Conservation (phyloP, 2,113 vertebrate species). For the Campylomormyrus tamandua region DNA sequence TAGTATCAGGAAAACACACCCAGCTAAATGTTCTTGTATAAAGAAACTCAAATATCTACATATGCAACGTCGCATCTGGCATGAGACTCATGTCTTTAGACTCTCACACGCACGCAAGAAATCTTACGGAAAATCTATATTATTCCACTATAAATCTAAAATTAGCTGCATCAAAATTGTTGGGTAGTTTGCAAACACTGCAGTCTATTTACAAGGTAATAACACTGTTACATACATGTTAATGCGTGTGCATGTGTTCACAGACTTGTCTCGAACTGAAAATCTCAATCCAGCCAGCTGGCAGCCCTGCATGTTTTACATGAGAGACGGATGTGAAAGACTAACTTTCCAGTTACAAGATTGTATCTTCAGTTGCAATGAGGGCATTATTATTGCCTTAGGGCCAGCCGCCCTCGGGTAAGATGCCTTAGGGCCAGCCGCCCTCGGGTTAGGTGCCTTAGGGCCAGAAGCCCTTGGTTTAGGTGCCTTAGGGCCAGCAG, state of each 20-base stretch:
- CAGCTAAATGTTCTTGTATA: not conserved
- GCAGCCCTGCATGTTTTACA: too few species aligned
- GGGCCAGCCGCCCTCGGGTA: not conserved
- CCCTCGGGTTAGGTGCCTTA: not conserved
- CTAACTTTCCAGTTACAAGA: not conserved
- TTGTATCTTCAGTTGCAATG: not conserved
- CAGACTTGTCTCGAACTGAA: too few species aligned
- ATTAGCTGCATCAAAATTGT: too few species aligned
- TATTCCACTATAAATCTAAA: too few species aligned
- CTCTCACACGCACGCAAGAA: not conserved
- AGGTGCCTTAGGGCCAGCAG: too few species aligned
- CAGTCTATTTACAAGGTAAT: too few species aligned
- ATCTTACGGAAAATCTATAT: too few species aligned
- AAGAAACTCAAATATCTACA: not conserved
- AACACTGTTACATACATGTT: too few species aligned
- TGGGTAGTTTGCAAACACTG: too few species aligned
- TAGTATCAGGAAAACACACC: not conserved
- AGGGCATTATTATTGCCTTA: too few species aligned
- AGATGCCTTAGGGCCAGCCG: too few species aligned
- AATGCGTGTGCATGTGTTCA: not conserved
- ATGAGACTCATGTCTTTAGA: not conserved
- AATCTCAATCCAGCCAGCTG: too few species aligned
- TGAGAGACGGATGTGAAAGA: not conserved
- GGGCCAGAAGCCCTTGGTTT: not conserved
- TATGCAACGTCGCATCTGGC: not conserved